Conservation (phyloP, 2,113 vertebrate species). For the Ictalurus furcatus region DNA sequence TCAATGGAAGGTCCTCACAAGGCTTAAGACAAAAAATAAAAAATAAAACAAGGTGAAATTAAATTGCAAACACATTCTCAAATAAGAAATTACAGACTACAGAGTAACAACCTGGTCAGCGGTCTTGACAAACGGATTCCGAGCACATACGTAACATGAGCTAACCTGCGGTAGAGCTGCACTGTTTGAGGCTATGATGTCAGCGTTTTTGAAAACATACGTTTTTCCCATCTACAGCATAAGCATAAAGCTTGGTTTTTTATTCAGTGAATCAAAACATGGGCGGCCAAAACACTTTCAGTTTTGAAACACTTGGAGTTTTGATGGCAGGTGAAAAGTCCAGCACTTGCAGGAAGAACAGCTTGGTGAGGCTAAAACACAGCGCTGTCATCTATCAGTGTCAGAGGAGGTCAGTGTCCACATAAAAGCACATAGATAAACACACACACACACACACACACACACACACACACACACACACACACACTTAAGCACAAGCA, state of each 20-base stretch:
- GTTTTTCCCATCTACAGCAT: too few relatives aligned
- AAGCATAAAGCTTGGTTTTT: background rate
- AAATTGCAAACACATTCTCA: too few relatives aligned
- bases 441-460: conserved; percentile 39
- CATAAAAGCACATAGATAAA: conserved; percentile 46
- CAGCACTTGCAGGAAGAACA: conserved; percentile 50
- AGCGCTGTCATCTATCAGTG: conserved; percentile 70
- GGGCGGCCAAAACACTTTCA: background rate
- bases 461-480: conserved; percentile 1
- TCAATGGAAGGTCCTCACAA: too few relatives aligned
- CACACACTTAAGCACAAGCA: background rate
- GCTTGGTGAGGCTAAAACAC: conserved; percentile 55
- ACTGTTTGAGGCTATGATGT: background rate
- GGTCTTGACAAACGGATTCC: background rate
- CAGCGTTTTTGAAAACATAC: too few relatives aligned
- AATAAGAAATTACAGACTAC: too few relatives aligned
- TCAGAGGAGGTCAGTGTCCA: conserved; percentile 57
- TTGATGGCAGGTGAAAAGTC: background rate
- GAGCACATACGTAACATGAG: background rate
- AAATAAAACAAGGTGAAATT: too few relatives aligned
- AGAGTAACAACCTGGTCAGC: too few relatives aligned
- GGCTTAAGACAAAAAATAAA: too few relatives aligned
- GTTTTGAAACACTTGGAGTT: background rate
- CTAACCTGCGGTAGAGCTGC: background rate
- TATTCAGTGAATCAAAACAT: background rate